Percentiles rank a stretch among this genome's conserved stretches.
Conservation (phyloP, 1,140 invertebrate genomes). For the Drosophila kepulauana region DNA sequence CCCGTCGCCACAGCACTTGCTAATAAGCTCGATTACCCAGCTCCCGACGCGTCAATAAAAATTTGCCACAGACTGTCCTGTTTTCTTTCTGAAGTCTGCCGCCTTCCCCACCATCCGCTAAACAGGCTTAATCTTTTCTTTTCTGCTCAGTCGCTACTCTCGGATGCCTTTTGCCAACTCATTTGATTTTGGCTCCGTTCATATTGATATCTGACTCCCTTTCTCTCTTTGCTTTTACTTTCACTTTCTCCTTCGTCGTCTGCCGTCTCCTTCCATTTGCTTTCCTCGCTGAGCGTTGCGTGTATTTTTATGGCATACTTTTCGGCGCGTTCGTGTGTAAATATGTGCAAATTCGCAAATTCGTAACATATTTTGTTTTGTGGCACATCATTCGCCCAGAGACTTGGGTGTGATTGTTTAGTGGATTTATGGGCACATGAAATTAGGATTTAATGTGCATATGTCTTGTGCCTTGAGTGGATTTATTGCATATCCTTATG, state of each 20-base stretch:
- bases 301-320: conserved; percentile 77
- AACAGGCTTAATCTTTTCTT: conserved; percentile 8
- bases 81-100: too few relatives aligned
- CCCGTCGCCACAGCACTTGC: conserved; percentile 7
- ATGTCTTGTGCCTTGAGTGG: conserved; percentile 71
- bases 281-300: conserved; percentile 21
- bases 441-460: conserved; percentile 83
- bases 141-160: conserved; percentile 37
- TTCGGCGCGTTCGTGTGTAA: conserved; percentile 73
- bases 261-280: too few relatives aligned
- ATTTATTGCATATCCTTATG: conserved; percentile 58
- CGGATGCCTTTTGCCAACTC: conserved; percentile 73
- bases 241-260: background rate
- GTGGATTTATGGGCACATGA: conserved; percentile 81
- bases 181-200: conserved; percentile 75
- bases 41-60: conserved; percentile 62
- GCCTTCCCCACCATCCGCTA: too few relatives aligned
- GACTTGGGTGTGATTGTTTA: conserved; percentile 75
- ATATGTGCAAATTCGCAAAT: conserved; percentile 80
- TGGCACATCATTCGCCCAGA: conserved; percentile 46
- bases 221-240: background rate
- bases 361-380: conserved; percentile 73
- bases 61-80: conserved; percentile 44
- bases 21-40: conserved; percentile 76
- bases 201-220: conserved; percentile 67